Evolutionary conservation across 1,140 invertebrate species (phyloP).

Genomic region (Penaeus chinensis): DNA sequence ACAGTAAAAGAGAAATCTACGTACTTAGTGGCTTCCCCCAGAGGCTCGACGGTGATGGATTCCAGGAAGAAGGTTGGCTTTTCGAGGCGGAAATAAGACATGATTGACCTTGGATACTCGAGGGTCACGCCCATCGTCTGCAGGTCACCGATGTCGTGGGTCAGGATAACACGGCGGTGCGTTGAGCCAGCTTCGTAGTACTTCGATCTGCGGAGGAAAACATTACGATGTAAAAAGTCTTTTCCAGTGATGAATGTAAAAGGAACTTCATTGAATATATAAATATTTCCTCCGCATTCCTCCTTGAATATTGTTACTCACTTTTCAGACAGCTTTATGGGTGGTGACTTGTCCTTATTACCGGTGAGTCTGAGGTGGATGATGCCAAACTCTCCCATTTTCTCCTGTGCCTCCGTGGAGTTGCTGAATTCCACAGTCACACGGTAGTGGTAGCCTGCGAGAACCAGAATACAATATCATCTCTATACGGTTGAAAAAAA

Average conservation of each 20-base stretch:
- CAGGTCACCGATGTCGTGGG: constrained; percentile 53
- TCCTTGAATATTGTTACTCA: background rate
- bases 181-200: constrained; percentile 56
- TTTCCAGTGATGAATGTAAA: background rate
- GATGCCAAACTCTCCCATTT: constrained; percentile 59
- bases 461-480: background rate
- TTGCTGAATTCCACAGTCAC: constrained; percentile 54
- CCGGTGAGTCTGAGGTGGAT: constrained; percentile 50
- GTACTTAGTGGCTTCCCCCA: constrained; percentile 39
- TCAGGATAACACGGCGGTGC: constrained; percentile 53
- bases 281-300: background rate
- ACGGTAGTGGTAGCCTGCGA: constrained; percentile 59
- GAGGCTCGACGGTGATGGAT: constrained; percentile 41
- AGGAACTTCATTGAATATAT: background rate
- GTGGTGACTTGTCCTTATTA: constrained; percentile 37
- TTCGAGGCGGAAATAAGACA: constrained; percentile 46
- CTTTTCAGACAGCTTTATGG: constrained; percentile 50
- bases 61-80: constrained; percentile 36
- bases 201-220: constrained; percentile 31
- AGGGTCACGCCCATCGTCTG: constrained; percentile 46
- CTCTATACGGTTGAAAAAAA: background rate
- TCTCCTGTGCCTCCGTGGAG: constrained; percentile 36
- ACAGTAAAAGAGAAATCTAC: background rate
- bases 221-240: background rate
- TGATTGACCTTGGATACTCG: constrained; percentile 45